phyloP scores from a whole-genome alignment of 2,797 vertebrate genomes.

The Arrhamphus sclerolepis region DNA sequence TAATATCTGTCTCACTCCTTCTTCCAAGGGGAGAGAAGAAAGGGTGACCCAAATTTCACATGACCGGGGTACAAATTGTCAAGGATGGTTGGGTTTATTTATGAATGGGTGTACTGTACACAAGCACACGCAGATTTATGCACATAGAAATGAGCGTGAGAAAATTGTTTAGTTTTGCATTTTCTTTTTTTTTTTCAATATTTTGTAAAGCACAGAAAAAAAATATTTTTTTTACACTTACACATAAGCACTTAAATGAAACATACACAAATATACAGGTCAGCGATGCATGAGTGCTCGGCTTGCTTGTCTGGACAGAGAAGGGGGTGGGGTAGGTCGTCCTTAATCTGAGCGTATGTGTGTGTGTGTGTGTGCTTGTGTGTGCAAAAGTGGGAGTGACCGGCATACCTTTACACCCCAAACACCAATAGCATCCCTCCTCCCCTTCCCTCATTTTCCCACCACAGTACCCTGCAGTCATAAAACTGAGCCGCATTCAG shows the following conservation, averaged over 20 bases:
- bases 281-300: conserved; percentile 66
- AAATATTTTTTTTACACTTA: neutral
- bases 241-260: conserved; percentile 22
- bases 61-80: conserved; percentile 43
- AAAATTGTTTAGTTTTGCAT: neutral
- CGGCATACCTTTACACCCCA: conserved; percentile 67
- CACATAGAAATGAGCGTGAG: neutral
- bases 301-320: conserved; percentile 58
- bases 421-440: conserved; percentile 47
- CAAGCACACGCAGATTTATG: conserved; percentile 13
- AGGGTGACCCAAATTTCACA: conserved; percentile 74
- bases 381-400: conserved; percentile 59
- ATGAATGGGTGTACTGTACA: conserved; percentile 48
- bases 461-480: conserved; percentile 47
- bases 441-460: conserved; percentile 41
- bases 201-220: neutral
- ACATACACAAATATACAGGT: conserved; percentile 50
- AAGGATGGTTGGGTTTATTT: conserved; percentile 39
- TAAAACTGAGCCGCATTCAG: conserved; percentile 25
- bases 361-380: conserved; percentile 38
- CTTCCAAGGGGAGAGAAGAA: conserved; percentile 50
- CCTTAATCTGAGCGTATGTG: conserved; percentile 26
- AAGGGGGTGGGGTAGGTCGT: conserved; percentile 42
- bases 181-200: too few species aligned
- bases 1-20: conserved; percentile 34